Base-by-base conservation (phyloP, 2,797 vertebrate genomes). In the Florisuga fusca region DNA sequence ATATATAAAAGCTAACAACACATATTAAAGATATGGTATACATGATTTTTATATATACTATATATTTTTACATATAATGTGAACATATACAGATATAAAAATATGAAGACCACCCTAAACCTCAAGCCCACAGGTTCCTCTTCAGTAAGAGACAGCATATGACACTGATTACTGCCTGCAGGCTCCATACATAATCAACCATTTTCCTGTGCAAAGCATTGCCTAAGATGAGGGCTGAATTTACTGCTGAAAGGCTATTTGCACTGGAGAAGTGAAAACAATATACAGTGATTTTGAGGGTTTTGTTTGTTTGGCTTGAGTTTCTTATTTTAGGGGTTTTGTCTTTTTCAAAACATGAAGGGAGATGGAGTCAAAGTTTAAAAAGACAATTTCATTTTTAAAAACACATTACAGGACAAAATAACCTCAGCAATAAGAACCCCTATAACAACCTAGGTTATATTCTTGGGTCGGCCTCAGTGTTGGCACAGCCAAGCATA, bases 371-470 rank as follows among this genome's bases (percentile, higher is more conserved):
- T 14, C 74, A 16, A 85, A 83, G 23, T 14, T 89, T 45, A 68
- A 46, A 92, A 75, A 23, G 21, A 68, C 67, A 85, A 85, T 19
- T 18, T 9, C 10, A 14, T 22, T 13, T 91, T 79, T 73, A 75
- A 78, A 95, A 93, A 73, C n/a, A 29, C 20, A n/a, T 50, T 62
- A 86, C 25, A 84, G 80, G 66, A 86, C 79, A 90, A 73, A 8
- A 72, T 34, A 93, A 78, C 54, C 51, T 88, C 83, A 93, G 59
- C 51, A 95, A 59, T 45, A 76, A 86, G 84, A 89, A 85, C 12
- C 2, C 6, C 43, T 29, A 0, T 31, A 95, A 95, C 59, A 89
- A 91, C 73, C 53, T 66, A 91, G 55, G 57, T 81, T 84, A 66
- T 76, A 76, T 66, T 67, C 55, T 61, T 67, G 51, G 76, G 79